Evolutionary conservation across 2,797 vertebrate species (phyloP), one percentile per base, ranked within the genome.

Genomic region (Vipera latastei): DNA sequence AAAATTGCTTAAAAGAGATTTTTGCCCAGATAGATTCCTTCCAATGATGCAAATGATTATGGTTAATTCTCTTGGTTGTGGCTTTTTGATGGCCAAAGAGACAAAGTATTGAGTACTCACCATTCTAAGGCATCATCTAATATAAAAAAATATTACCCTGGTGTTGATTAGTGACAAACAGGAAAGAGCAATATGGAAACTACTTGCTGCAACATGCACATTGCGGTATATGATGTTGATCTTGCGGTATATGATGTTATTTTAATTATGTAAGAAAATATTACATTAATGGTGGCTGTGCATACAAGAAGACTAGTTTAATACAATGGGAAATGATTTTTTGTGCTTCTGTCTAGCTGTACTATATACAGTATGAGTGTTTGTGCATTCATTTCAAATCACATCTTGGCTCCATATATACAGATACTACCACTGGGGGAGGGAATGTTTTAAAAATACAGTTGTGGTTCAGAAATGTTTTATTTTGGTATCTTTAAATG

Each of bases 61-160:
- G 7, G 38, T 78, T 78, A 96, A 96, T 96, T 95, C 95, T 20
- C 96, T 96, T 96, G 96, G 95, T 95, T 95, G 93, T 96, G 91
- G 93, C 93, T 91, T 96, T 95, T 93, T 65, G 93, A 96, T 95
- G 95, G 91, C 93, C 92, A 94, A 95, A 94, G 94, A 95, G 95
- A 94, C 94, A 96, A 96, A 94, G 96, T 96, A 95, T 93, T 32
- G n/a, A 95, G 95, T 96, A 96, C 94, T 94, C 95, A 96, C 93
- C 90, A 86, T 92, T 89, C 86, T 94, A 38, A 85, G 26, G 94
- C 94, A 90, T 95, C 92, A 94, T 90, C 96, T 93, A 93, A 90
- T 94, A 95, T 57, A 96, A 91, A 22, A 9, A 78, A n/a, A 69
- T 44, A 73, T 59, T 87, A 86, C 90, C 88, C 69, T 59, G 8